Evolutionary conservation across 2,113 vertebrate genomes (phyloP), one percentile per base, ranked within the genome.

Genomic region (Anguilla japonica): DNA sequence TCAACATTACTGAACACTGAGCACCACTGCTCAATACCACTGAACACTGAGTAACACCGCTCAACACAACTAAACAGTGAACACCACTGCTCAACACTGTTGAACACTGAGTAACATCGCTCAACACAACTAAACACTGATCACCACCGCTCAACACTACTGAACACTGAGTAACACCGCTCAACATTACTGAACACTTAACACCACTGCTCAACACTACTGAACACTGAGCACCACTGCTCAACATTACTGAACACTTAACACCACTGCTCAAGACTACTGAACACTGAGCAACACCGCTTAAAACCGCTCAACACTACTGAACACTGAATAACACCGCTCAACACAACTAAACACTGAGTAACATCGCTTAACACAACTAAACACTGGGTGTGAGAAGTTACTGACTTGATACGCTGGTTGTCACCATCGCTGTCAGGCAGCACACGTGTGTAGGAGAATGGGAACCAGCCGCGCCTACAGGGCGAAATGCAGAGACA

Each of bases 381-480:
- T 16, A 3, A 79, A 53, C 46, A 75, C 29, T 85, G 14, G 20
- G 43, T 9, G 16, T n/a, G 80, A 4, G 22, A 86, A 29, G 18
- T 11, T 16, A 20, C 96, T 96, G 87, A 99, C 97, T 91, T 97
- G 89, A 96, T 93, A 50, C 96, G 96, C 86, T 96, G 91, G 87
- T 95, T 89, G 90, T 95, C 96, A 22, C 91, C 91, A 0, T 97
- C 96, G 0, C 60, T 91, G 0, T 95, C 94, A 53, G 98, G 92
- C 53, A 99, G 94, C 41, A 99, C 93, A 8, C 98, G 95, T 0
- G 98, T 99, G 92, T 99, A 99, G 84, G 98, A 99, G 94, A 99
- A 99, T 3, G 98, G 98, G 88, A 99, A 99, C 98, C 98, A 99
- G 93, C 98, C 98, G 67, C 98, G 96, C 97, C 98, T 99, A 87